Base-by-base conservation (phyloP, 2,888 invertebrate genomes). In the Andrena flavipes region DNA sequence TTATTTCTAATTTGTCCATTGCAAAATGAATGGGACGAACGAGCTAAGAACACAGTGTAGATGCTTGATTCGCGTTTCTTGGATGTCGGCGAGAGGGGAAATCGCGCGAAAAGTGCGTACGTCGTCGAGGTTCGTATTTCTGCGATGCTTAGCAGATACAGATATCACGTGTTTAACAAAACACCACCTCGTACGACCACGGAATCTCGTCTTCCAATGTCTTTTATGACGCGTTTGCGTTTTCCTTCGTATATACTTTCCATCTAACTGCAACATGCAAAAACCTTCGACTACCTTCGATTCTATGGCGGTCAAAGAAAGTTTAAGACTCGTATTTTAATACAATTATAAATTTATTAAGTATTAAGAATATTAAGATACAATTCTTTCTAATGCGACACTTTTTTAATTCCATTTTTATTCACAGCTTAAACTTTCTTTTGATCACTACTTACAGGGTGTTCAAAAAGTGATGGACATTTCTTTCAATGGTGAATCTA, bases 101-200 rank as follows among this genome's bases (percentile, higher is more conserved):
- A 82, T 76, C 72, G 77, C 73, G 78, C 76, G 70, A 78, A 89
- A 89, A 89, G 89, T 90, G 86, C 89, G 84, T 89, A 64, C 83
- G 71, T 76, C 65, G 85, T 42, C 75, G 48, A 13, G 78, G 75
- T 81, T 89, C 90, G 78, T 80, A 84, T 89, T 89, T 87, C 89
- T 78, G 88, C 72, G 67, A 42, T 26, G 60, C 75, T 64, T 62
- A 73, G 86, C 90, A 82, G 82, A 82, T 80, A 77, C 75, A 69
- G 73, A 63, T 76, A 84, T 88, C 88, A 68, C 87, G 80, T 70
- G 78, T 87, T 86, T 71, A 51, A 78, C 79, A 74, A 78, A 87
- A 76, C 82, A 70, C 83, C 59, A 71, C 75, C 33, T 72, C 71
- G 80, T 72, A 65, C 56, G 65, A 56, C 62, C 67, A 49, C 35